phyloP scores from a whole-genome alignment of 2,888 invertebrate genomes.

The Nineta flava region DNA sequence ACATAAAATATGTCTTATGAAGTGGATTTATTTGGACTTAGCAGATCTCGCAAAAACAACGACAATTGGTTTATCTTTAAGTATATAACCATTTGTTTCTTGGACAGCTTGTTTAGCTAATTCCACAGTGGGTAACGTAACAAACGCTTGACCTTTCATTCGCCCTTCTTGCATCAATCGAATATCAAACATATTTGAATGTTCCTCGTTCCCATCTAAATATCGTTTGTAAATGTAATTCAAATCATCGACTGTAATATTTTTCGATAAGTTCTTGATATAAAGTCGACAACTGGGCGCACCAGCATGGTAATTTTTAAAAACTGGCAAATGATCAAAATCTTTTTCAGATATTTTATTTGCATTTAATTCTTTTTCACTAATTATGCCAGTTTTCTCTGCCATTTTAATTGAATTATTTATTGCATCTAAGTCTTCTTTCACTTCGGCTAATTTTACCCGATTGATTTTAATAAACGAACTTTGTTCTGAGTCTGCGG shows the following conservation, averaged over 20 bases:
- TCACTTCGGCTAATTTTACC: conserved; percentile 10
- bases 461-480: conserved; percentile 21
- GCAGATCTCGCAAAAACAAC: conserved; percentile 62
- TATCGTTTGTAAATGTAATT: conserved; percentile 61
- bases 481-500: conserved; percentile 14
- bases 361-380: conserved; percentile 43
- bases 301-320: conserved; percentile 73
- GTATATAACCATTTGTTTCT: conserved; percentile 75
- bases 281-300: conserved; percentile 73
- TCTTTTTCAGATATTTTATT: conserved; percentile 57
- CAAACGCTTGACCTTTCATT: conserved; percentile 94
- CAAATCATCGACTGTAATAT: conserved; percentile 57
- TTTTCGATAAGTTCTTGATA: conserved; percentile 79
- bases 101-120: conserved; percentile 57
- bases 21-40: neutral
- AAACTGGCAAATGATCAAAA: conserved; percentile 58
- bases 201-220: conserved; percentile 23
- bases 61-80: conserved; percentile 80
- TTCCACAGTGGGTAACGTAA: conserved; percentile 57
- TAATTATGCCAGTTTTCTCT: conserved; percentile 27
- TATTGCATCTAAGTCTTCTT: conserved; percentile 19
- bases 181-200: conserved; percentile 42
- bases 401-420: conserved; percentile 17
- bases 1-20: neutral
- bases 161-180: conserved; percentile 84